Evolutionary conservation across 2,797 vertebrate genomes (phyloP).

Genomic region (Sebastiscus albofasciatus): DNA sequence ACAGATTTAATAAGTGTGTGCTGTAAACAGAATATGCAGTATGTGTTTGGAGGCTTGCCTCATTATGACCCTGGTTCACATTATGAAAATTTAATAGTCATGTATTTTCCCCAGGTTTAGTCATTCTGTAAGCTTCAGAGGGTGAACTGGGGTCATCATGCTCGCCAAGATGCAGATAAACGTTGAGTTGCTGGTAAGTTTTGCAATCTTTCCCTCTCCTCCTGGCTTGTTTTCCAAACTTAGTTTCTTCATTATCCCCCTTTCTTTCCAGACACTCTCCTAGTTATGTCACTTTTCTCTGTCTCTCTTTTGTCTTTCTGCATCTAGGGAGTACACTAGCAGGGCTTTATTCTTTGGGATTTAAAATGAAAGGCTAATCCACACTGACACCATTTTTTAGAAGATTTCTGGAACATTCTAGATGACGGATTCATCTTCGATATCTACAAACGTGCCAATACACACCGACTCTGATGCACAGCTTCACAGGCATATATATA

Average conservation of each 20-base stretch:
- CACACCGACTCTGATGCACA: neutral
- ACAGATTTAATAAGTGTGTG: neutral
- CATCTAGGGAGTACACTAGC: constrained; percentile 16
- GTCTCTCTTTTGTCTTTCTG: constrained; percentile 2
- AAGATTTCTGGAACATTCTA: constrained; percentile 1
- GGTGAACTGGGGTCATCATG: constrained; percentile 12
- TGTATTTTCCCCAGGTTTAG: constrained; percentile 9
- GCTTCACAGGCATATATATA: neutral
- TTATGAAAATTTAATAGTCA: constrained; percentile 30
- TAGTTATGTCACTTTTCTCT: constrained; percentile 14
- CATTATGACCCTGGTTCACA: constrained; percentile 1
- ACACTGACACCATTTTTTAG: neutral
- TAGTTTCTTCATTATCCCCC: constrained; percentile 25
- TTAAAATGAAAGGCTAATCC: constrained; percentile 26
- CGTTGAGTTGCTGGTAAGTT: constrained; percentile 17
- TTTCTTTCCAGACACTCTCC: constrained; percentile 6
- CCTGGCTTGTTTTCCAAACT: constrained; percentile 38
- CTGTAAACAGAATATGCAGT: neutral
- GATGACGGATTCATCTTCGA: neutral
- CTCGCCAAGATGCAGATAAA: constrained; percentile 30
- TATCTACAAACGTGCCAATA: neutral
- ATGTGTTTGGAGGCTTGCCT: neutral
- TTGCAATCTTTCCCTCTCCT: neutral
- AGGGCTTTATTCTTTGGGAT: constrained; percentile 8
- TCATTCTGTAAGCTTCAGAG: constrained; percentile 12